Evolutionary conservation across 2,888 invertebrate species (phyloP), one percentile per base, ranked within the genome.

Genomic region (Agonopterix heracliana): DNA sequence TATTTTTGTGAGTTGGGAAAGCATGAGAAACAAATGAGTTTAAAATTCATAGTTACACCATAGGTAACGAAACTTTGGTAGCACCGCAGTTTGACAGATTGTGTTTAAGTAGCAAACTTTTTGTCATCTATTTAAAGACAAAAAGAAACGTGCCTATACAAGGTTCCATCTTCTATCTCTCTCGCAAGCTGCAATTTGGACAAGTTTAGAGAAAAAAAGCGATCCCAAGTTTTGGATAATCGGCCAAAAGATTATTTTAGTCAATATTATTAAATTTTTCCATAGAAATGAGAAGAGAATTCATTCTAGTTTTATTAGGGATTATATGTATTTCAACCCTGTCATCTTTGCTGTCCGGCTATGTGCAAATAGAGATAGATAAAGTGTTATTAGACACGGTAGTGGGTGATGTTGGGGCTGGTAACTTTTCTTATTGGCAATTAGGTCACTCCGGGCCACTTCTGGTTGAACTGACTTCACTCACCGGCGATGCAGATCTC

Each of bases 341-440:
- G 3, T 78, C 82, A 1, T 80, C 84, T 0, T 55, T 84, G 5
- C 46, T 85, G 9, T 71, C 79, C 0, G 69, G 68, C 41, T 80
- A 74, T 57, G 71, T 73, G 38, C 78, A 69, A 43, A 59, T 71
- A 42, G 74, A 77, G 41, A 54, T 61, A 0, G 78, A 83, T 50
- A 81, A 78, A 69, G 60, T 83, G 48, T 61, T 85, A 0, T 56
- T 87, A 54, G 84, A 87, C 52, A 81, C 81, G 0, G 86, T 87
- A 0, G 65, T 69, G 0, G 87, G 88, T 0, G 59, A 63, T 0
- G 87, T 88, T 0, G 81, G 82, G 0, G 83, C 83, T 1, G 88
- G 88, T 0, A 87, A 87, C 66, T 86, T 85, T 55, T 83, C 88
- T 0, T 88, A 84, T 49, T 88, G 87, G 88, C 85, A 86, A 62